Conservation (phyloP, 30 jellyfish, hydroid and myxozoan species). For the Morbakka virulenta region DNA sequence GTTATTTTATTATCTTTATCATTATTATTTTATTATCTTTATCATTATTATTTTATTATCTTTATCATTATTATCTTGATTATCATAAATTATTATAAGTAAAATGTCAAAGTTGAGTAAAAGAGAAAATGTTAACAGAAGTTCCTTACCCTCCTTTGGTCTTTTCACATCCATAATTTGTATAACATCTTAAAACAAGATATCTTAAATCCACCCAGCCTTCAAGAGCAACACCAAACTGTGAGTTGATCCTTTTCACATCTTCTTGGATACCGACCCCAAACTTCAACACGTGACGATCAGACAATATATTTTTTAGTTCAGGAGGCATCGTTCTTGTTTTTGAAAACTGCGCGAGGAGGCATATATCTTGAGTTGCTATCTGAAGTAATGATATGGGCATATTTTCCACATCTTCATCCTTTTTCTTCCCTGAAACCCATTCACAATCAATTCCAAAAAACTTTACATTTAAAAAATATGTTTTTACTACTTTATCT, state of each 20-base stretch:
- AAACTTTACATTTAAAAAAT: slow-evolving; percentile 42
- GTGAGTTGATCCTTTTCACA: slow-evolving; percentile 62
- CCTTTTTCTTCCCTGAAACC: slow-evolving; percentile 11
- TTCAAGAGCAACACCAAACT: slow-evolving; percentile 55
- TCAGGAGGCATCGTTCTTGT: slow-evolving; percentile 11
- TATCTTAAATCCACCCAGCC: slow-evolving; percentile 85
- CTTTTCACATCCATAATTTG: not conserved
- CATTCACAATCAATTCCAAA: slow-evolving; percentile 94
- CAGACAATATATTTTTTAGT: slow-evolving; percentile 55
- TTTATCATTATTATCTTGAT: no score
- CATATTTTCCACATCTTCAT: not conserved
- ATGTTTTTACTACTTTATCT: slow-evolving; percentile 21
- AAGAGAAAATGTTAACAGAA: no score
- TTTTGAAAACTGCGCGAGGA: slow-evolving; percentile 26
- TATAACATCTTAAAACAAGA: slow-evolving; percentile 72
- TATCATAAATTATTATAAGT: no score
- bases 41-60: no score
- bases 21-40: no score
- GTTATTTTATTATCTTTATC: no score
- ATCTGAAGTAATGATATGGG: slow-evolving; percentile 83
- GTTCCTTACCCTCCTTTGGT: not conserved
- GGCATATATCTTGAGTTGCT: slow-evolving; percentile 62
- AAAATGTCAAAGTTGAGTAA: no score
- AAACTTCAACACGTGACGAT: slow-evolving; percentile 64
- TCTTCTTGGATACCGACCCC: slow-evolving; percentile 94